Base-by-base conservation (phyloP, 1,140 invertebrate genomes). In the Camponotus pennsylvanicus region DNA sequence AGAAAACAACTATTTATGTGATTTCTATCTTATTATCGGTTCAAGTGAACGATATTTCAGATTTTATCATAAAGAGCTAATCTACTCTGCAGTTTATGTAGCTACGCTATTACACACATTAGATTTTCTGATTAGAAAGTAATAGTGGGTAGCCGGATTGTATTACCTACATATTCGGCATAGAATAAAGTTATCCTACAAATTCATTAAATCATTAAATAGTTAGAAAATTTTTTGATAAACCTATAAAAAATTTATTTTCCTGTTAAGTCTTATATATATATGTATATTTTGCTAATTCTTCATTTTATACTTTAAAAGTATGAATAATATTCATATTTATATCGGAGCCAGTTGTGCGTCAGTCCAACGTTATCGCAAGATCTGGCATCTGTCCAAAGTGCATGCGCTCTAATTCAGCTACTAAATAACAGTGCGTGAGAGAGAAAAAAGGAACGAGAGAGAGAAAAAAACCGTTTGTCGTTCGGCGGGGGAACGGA, bases 371-470 rank as follows among this genome's bases (percentile, higher is more conserved):
- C 40, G 61, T 92, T 93, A 93, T 93, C 92, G 77, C 42, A 59
- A 52, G 71, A 93, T 93, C 92, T 89, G 67, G 85, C 92, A 93
- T 93, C 92, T 93, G 92, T 82, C 42, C 73, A 42, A 87, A 91
- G 63, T 89, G 88, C 85, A 52, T 87, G 49, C 86, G 79, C 69
- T 89, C 55, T 88, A 83, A 88, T 78, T 88, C 77, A 66, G 61
- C 78, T 85, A 85, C 55, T 63, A 86, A 90, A 86, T 88, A 89
- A 88, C 52, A 86, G 86, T 84, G 84, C 85, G 73, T 1, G 66
- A n/a, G 18, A 40, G 52, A 32, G 55, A 69, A 40, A 64, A 7
- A 57, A 21, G 21, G 52, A 55, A 18, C 3, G 57, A 8, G 49
- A 40, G 61, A 45, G 18, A 49, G 66, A 34, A 45, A 70, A 40